Conservation (phyloP, 1,140 invertebrate species). For the Condylostylus longicornis region DNA sequence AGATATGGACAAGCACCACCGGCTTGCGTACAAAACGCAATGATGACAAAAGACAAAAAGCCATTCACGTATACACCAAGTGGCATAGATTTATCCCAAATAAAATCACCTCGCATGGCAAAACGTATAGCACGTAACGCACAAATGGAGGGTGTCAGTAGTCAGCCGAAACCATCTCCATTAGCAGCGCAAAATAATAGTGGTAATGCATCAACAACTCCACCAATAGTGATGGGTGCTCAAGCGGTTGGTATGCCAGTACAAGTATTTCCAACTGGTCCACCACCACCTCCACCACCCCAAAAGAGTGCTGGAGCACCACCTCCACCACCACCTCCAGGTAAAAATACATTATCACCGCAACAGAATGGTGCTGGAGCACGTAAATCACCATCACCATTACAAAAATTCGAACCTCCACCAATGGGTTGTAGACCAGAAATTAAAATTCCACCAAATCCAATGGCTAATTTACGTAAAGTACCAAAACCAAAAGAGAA, state of each 20-base stretch:
- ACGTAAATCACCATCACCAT: conserved; percentile 31
- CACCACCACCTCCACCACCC: conserved; percentile 36
- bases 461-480: conserved; percentile 38
- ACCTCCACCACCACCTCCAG: conserved; percentile 38
- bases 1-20: conserved; percentile 57
- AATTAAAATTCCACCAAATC: conserved; percentile 52
- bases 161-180: conserved; percentile 22
- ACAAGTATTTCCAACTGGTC: conserved; percentile 48
- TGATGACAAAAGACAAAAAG: conserved; percentile 91
- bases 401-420: conserved; percentile 29
- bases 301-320: conserved; percentile 30
- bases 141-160: conserved; percentile 36
- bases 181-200: conserved; percentile 21
- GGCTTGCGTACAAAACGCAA: conserved; percentile 77
- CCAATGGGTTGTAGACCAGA: conserved; percentile 40
- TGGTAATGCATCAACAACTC: conserved; percentile 16
- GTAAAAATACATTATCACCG: conserved; percentile 32
- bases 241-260: conserved; percentile 45
- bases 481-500: conserved; percentile 33
- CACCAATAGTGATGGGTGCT: conserved; percentile 19
- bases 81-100: conserved; percentile 79
- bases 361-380: conserved; percentile 18
- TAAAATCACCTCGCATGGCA: conserved; percentile 76
- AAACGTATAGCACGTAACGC: conserved; percentile 43
- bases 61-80: conserved; percentile 89